phyloP scores from a whole-genome alignment of 2,113 vertebrate species.

The Hipposideros armiger region DNA sequence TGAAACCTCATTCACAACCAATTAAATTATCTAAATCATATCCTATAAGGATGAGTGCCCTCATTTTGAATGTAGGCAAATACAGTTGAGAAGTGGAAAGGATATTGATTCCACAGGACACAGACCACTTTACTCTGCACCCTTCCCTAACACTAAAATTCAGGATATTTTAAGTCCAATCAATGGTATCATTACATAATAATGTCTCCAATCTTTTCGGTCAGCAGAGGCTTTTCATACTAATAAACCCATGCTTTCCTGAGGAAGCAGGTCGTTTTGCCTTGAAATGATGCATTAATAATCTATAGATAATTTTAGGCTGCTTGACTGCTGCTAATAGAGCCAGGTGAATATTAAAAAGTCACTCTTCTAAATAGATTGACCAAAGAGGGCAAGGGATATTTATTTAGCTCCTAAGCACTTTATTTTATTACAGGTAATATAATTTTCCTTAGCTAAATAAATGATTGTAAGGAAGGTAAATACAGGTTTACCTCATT shows the following conservation, averaged over 20 bases:
- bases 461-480: conserved; percentile 33
- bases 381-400: neutral
- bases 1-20: neutral
- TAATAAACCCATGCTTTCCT: neutral
- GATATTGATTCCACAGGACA: neutral
- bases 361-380: neutral
- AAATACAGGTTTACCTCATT: neutral
- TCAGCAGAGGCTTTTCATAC: neutral
- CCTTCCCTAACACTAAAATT: conserved; percentile 55
- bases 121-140: neutral
- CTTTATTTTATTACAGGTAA: neutral
- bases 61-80: neutral
- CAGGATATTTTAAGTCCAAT: neutral
- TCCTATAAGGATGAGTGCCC: neutral
- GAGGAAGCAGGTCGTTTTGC: neutral
- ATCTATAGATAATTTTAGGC: conserved; percentile 44
- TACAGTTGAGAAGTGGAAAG: neutral
- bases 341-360: conserved; percentile 53
- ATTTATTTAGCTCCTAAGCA: neutral
- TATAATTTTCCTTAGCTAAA: neutral
- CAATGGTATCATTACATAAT: conserved; percentile 43
- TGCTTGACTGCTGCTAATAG: conserved; percentile 4
- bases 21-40: neutral
- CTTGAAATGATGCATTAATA: conserved; percentile 28
- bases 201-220: neutral